Conservation (phyloP, 1,140 invertebrate genomes). For the Whitmania pigra region DNA sequence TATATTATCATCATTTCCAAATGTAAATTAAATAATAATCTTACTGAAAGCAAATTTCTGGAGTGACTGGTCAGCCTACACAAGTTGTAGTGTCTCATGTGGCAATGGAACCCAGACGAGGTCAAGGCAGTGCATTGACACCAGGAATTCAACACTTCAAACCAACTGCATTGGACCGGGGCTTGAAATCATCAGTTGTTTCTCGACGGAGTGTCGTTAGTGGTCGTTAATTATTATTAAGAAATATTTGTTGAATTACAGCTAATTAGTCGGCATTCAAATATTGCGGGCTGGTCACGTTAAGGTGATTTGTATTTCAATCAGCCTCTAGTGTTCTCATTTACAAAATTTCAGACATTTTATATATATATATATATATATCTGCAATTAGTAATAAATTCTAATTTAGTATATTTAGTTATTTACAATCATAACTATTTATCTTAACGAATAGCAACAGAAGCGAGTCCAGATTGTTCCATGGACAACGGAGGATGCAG, state of each 20-base stretch:
- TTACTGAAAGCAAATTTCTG: not conserved
- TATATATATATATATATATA: too few species aligned
- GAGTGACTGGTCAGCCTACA: slow-evolving; percentile 49
- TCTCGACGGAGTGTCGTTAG: not conserved
- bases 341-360: too few species aligned
- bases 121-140: slow-evolving; percentile 44
- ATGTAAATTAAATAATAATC: not conserved
- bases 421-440: not conserved
- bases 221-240: not conserved
- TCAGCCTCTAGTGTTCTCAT: too few species aligned
- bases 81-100: slow-evolving; percentile 53
- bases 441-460: not conserved
- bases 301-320: too few species aligned
- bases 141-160: not conserved
- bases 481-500: not conserved
- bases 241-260: not conserved
- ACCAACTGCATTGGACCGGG: not conserved
- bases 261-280: not conserved
- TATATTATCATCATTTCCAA: not conserved
- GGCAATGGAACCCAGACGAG: slow-evolving; percentile 51
- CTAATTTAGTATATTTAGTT: not conserved
- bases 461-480: not conserved
- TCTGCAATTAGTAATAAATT: too few species aligned
- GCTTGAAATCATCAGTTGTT: not conserved
- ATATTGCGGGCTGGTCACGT: too few species aligned